These are phyloP conservation scores for Lordiphosa stackelbergi DNA, from an alignment of 1,140 invertebrate genomes.

Conservation along the genomic window DNA sequence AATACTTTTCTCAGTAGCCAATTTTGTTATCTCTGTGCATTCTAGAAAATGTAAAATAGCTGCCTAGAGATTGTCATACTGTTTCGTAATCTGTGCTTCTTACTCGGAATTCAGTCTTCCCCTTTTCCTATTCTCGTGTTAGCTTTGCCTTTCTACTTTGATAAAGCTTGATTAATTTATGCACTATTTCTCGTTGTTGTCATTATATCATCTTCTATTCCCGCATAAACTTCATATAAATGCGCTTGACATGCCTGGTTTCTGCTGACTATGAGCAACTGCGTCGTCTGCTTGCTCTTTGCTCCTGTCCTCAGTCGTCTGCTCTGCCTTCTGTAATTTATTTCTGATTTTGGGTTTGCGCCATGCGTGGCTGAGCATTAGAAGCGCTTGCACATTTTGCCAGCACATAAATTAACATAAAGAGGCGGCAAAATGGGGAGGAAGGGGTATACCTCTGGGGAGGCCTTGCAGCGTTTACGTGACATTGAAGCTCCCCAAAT, in stretches of 20 bases:
- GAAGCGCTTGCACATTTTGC: slow-evolving; percentile 70
- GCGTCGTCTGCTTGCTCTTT: slow-evolving; percentile 13
- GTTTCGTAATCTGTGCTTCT: too few species aligned
- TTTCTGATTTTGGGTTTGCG: slow-evolving; percentile 67
- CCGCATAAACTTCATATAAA: slow-evolving; percentile 21
- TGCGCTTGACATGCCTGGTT: slow-evolving; percentile 18
- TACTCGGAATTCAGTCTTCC: too few species aligned
- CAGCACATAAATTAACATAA: slow-evolving; percentile 74
- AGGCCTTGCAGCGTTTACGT: slow-evolving; percentile 61
- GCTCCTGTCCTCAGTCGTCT: not conserved
- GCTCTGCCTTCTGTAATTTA: slow-evolving; percentile 54
- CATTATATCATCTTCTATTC: too few species aligned
- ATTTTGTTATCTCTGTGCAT: too few species aligned
- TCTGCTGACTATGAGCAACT: slow-evolving; percentile 59
- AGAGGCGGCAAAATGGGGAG: slow-evolving; percentile 39
- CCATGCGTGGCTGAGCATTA: slow-evolving; percentile 71
- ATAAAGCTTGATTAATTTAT: too few species aligned
- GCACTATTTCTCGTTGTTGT: too few species aligned
- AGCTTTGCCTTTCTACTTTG: too few species aligned
- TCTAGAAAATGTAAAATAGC: too few species aligned
- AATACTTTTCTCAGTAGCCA: too few species aligned
- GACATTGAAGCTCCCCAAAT: slow-evolving; percentile 59
- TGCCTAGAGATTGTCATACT: too few species aligned
- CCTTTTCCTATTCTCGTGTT: too few species aligned
- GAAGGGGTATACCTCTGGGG: slow-evolving; percentile 18